Evolutionary conservation across 2,113 vertebrate species (phyloP).

Genomic region (Lophius piscatorius): DNA sequence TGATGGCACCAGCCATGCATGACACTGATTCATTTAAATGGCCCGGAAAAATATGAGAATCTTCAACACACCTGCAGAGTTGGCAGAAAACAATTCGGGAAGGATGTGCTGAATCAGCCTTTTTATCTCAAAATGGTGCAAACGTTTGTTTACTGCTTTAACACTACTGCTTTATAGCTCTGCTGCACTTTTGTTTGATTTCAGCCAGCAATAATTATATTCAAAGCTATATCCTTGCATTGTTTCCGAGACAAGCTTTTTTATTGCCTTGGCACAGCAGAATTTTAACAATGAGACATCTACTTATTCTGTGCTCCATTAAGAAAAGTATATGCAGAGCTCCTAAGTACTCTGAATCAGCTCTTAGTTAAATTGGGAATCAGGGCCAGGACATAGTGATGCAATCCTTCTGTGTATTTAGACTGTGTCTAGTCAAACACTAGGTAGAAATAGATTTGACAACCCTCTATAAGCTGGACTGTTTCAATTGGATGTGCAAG

Average conservation of each 20-base stretch:
- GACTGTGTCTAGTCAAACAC: not conserved
- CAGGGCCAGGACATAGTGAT: slow-evolving; percentile 15
- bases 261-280: slow-evolving; percentile 41
- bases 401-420: slow-evolving; percentile 27
- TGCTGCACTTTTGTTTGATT: slow-evolving; percentile 22
- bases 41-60: slow-evolving; percentile 23
- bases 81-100: slow-evolving; percentile 61
- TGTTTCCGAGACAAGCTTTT: slow-evolving; percentile 8
- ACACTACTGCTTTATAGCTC: slow-evolving; percentile 30
- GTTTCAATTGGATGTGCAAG: not conserved
- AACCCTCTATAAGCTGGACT: no score
- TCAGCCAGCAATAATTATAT: slow-evolving; percentile 40
- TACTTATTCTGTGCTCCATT: slow-evolving; percentile 26
- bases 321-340: slow-evolving; percentile 37
- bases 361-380: slow-evolving; percentile 49
- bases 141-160: slow-evolving; percentile 53
- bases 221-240: not conserved
- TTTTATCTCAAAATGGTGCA: slow-evolving; percentile 53
- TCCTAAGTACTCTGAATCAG: slow-evolving; percentile 37
- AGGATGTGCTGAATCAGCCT: slow-evolving; percentile 59
- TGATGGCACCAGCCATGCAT: slow-evolving; percentile 65
- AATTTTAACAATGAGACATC: slow-evolving; percentile 27
- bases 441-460: no score
- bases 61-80: slow-evolving; percentile 64
- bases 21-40: slow-evolving; percentile 75